Conservation (phyloP, 1,140 invertebrate genomes). For the Cyphomyrmex costatus region DNA sequence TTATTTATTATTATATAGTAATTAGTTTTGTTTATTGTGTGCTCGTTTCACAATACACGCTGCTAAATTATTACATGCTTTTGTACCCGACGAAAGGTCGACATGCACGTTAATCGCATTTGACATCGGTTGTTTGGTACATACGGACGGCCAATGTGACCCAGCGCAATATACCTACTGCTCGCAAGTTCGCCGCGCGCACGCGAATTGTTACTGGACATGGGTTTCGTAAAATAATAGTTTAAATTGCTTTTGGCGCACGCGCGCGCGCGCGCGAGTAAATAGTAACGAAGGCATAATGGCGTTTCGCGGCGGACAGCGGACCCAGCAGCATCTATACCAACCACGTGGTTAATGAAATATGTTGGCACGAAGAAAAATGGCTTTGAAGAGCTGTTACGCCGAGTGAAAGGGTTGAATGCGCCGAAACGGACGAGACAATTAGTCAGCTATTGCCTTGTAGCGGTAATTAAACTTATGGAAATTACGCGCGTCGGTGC, state of each 20-base stretch:
- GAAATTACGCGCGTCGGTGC: conserved; percentile 31
- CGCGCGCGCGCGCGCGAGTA: conserved; percentile 1
- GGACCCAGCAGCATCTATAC: not conserved
- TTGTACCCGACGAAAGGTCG: conserved; percentile 17
- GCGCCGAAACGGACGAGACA: conserved; percentile 13
- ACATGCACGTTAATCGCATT: conserved; percentile 39
- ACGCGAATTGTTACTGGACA: conserved; percentile 11
- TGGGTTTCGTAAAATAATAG: conserved; percentile 49
- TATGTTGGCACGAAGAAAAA: conserved; percentile 40
- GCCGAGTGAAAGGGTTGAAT: conserved; percentile 24
- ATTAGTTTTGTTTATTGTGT: conserved; percentile 15
- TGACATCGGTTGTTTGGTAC: conserved; percentile 44
- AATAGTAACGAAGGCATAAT: conserved; percentile 58
- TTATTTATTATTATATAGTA: not conserved
- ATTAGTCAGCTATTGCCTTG: conserved; percentile 58
- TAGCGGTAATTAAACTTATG: conserved; percentile 56
- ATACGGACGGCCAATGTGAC: conserved; percentile 1
- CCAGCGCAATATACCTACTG: not conserved
- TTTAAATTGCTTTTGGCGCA: conserved; percentile 59
- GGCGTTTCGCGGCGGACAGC: conserved; percentile 30
- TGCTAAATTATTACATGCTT: conserved; percentile 30
- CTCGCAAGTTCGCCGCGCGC: conserved; percentile 39
- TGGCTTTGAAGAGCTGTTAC: conserved; percentile 12
- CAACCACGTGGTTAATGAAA: conserved; percentile 51
- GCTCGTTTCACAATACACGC: not conserved